Evolutionary conservation across 2,113 vertebrate genomes (phyloP).

Genomic region (Aphyosemion australe): DNA sequence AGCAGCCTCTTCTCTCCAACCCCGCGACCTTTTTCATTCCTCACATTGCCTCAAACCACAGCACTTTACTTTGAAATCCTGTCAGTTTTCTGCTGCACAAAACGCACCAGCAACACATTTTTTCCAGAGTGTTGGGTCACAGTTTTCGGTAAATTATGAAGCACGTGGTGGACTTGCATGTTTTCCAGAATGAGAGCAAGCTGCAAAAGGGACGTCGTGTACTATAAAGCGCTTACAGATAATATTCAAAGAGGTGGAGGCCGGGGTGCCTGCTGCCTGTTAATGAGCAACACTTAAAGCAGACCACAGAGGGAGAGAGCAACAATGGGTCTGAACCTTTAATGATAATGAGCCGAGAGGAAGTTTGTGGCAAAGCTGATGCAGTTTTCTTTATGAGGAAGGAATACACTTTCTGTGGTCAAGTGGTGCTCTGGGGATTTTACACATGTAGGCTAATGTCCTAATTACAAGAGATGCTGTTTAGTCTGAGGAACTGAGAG

Average conservation of each 20-base stretch:
- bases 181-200: slow-evolving; percentile 32
- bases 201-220: slow-evolving; percentile 22
- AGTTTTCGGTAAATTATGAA: slow-evolving; percentile 5
- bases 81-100: slow-evolving; percentile 24
- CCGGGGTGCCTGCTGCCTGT: not conserved
- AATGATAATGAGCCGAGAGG: slow-evolving; percentile 15
- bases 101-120: slow-evolving; percentile 19
- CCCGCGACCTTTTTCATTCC: slow-evolving; percentile 23
- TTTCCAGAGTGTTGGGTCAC: slow-evolving; percentile 21
- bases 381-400: not conserved
- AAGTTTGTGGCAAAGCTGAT: slow-evolving; percentile 1
- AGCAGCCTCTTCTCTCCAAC: slow-evolving; percentile 5
- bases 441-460: slow-evolving; percentile 5
- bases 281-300: slow-evolving; percentile 36
- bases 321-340: slow-evolving; percentile 28
- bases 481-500: not conserved
- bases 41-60: slow-evolving; percentile 22
- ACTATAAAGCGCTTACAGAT: slow-evolving; percentile 30
- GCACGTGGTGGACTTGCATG: slow-evolving; percentile 41
- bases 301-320: slow-evolving; percentile 22
- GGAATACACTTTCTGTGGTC: not conserved
- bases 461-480: not conserved
- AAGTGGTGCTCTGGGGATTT: slow-evolving; percentile 6
- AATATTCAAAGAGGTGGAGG: slow-evolving; percentile 33
- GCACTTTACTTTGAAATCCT: slow-evolving; percentile 40